These are phyloP conservation scores for Amphiduros pacificus DNA, from an alignment of 2,888 invertebrate species.

Conservation along the genomic window DNA sequence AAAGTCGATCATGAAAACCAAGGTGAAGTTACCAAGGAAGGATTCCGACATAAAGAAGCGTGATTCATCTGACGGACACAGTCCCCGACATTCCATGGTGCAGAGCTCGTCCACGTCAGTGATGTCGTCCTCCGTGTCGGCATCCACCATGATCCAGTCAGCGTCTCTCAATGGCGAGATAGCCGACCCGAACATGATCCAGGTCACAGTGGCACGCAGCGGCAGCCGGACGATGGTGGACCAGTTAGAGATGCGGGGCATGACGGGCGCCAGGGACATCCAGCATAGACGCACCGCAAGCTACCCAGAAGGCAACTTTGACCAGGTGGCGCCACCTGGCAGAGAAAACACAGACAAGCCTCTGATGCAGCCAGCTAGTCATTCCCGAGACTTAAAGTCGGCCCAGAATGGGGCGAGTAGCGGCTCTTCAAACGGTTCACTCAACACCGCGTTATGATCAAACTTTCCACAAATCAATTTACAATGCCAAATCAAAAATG, in stretches of 20 bases:
- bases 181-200: neutral
- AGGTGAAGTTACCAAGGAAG: conserved; percentile 9
- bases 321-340: neutral
- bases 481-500: no score
- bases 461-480: no score
- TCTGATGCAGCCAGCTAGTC: no score
- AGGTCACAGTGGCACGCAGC: conserved; percentile 4
- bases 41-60: neutral
- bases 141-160: neutral
- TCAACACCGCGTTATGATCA: no score
- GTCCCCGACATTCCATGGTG: conserved; percentile 6
- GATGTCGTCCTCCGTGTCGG: neutral
- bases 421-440: no score
- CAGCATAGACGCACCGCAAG: conserved; percentile 8
- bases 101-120: neutral
- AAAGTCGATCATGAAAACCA: conserved; percentile 19
- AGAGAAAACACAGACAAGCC: no score
- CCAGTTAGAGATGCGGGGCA: conserved; percentile 8
- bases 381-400: no score
- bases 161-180: neutral
- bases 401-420: no score
- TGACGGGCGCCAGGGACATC: neutral
- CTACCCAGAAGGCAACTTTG: conserved; percentile 11
- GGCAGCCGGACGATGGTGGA: neutral
- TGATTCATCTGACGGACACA: neutral